Evolutionary conservation across 2,113 vertebrate species (phyloP).

Genomic region (Rhadina sibilatrix): DNA sequence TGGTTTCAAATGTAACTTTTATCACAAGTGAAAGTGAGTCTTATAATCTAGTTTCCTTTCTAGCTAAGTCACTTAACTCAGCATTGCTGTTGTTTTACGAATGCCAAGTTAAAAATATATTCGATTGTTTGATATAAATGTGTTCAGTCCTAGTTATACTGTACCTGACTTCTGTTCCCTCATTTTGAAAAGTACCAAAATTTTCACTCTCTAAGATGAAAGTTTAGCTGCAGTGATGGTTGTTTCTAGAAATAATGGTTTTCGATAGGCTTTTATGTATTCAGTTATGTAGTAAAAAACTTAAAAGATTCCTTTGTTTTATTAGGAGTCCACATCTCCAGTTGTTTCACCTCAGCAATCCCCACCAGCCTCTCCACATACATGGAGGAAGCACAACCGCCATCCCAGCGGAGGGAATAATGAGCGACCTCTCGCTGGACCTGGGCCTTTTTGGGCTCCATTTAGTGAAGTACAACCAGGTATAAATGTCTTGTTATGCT

Average conservation of each 20-base stretch:
- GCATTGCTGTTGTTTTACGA: not conserved
- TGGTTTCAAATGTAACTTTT: constrained; percentile 31
- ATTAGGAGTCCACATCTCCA: constrained; percentile 91
- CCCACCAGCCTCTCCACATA: constrained; percentile 89
- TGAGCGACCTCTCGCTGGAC: constrained; percentile 81
- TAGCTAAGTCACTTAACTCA: not conserved
- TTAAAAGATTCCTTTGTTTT: constrained; percentile 57
- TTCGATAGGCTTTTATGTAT: constrained; percentile 6
- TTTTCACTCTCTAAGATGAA: not conserved
- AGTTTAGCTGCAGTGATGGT: not conserved
- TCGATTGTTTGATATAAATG: not conserved
- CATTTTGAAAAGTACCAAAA: not conserved
- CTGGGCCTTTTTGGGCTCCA: constrained; percentile 88
- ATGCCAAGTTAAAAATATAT: not conserved
- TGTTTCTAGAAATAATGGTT: not conserved
- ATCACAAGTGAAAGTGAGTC: constrained; percentile 13
- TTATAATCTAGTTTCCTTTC: not conserved
- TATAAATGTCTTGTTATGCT: constrained; percentile 63
- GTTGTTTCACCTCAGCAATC: constrained; percentile 96
- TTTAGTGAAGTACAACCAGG: constrained; percentile 92
- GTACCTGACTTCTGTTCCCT: not conserved
- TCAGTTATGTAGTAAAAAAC: not conserved
- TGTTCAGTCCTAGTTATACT: not conserved
- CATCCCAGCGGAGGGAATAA: constrained; percentile 91
- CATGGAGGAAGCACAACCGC: constrained; percentile 95